phyloP scores from a whole-genome alignment of 2,888 invertebrate genomes.

The Ennomos erosarius region DNA sequence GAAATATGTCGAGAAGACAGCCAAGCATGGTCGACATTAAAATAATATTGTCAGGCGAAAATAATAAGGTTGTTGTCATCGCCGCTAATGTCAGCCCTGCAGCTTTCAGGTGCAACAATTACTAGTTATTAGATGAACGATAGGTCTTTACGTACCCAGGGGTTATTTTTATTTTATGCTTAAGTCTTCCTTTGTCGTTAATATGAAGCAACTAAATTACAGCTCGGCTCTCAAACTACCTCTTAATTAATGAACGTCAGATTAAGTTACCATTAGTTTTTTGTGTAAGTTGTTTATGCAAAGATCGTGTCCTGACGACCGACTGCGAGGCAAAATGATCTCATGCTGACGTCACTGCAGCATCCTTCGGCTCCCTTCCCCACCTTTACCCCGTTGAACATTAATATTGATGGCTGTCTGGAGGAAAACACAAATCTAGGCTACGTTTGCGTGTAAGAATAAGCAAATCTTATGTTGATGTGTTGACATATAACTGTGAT shows the following conservation, averaged over 20 bases:
- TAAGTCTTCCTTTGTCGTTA: too few species aligned
- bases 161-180: too few species aligned
- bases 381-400: constrained; percentile 25
- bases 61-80: constrained; percentile 27
- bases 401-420: constrained; percentile 21
- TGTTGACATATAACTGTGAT: too few species aligned
- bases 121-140: too few species aligned
- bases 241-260: constrained; percentile 15
- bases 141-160: too few species aligned
- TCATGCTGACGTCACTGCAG: constrained; percentile 65
- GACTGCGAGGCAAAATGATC: constrained; percentile 53
- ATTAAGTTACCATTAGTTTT: constrained; percentile 22
- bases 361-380: constrained; percentile 63
- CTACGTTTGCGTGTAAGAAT: background rate
- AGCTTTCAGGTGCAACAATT: constrained; percentile 8
- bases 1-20: constrained; percentile 19
- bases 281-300: constrained; percentile 30
- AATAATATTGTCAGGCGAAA: constrained; percentile 20
- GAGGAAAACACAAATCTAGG: constrained; percentile 9
- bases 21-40: constrained; percentile 17
- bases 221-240: background rate
- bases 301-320: constrained; percentile 46
- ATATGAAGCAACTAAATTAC: too few species aligned
- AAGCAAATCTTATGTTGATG: background rate
- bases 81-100: constrained; percentile 26